These are phyloP conservation scores for Darevskia nairensis DNA, from an alignment of 2,797 vertebrate species.

Conservation along the genomic window DNA sequence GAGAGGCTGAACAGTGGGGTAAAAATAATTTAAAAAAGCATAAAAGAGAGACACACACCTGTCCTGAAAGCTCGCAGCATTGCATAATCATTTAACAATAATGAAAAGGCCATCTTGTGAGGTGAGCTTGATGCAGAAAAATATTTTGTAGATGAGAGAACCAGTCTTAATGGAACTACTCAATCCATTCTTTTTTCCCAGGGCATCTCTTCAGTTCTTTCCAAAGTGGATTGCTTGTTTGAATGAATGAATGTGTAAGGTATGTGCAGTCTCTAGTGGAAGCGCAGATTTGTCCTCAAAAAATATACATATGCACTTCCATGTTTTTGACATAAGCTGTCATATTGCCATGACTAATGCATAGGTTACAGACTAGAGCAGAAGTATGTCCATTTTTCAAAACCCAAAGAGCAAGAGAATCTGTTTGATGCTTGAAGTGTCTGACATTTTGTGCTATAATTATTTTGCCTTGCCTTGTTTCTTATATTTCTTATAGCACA, in stretches of 20 bases:
- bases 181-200: not conserved
- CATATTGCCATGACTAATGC: not conserved
- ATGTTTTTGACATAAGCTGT: not conserved
- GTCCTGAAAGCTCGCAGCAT: not conserved
- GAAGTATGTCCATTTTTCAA: not conserved
- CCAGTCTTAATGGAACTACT: not conserved
- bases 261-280: not conserved
- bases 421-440: not conserved
- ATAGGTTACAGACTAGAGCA: not conserved
- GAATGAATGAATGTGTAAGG: not conserved
- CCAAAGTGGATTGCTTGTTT: not conserved
- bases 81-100: not conserved
- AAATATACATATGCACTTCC: not conserved
- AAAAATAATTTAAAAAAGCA: not conserved
- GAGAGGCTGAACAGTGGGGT: not conserved
- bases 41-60: not conserved
- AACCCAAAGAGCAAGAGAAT: not conserved
- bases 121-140: not conserved
- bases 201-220: not conserved
- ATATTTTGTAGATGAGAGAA: not conserved
- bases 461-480: not conserved
- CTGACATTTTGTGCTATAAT: constrained; percentile 22
- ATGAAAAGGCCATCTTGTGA: not conserved
- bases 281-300: not conserved
- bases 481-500: not conserved